Evolutionary conservation across 2,797 vertebrate genomes (phyloP), one percentile per base, ranked within the genome.

Genomic region (Crotalus adamanteus): DNA sequence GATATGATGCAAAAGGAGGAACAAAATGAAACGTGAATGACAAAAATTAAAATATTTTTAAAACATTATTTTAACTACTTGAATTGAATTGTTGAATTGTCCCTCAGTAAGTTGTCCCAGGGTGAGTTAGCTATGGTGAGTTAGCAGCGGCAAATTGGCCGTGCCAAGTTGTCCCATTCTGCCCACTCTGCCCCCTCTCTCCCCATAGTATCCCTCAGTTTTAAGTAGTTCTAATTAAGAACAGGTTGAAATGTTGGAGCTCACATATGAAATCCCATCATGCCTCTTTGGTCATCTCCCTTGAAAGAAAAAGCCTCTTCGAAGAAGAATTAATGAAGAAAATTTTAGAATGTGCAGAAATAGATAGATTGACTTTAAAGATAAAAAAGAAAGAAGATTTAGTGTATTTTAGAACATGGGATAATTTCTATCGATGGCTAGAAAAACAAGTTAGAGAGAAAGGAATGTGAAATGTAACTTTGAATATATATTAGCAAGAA

Each of bases 251-350:
- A 26, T 16, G 31, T n/a, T 92, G 37, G 28, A 47, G 65, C 20
- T 56, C 22, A 9, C 7, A 92, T 89, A 92, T 95, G 94, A 95
- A 57, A 89, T 96, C 95, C 93, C 93, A 94, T 93, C 96, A 91
- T 95, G 85, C 92, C 94, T 63, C 93, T 93, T 95, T 95, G 94
- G 95, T 96, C 95, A 96, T 69, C 92, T 91, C 93, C 95, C 95
- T 93, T 94, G 95, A 95, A 94, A 95, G 93, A 93, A 25, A 37
- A 97, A 98, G 98, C 97, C 97, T 98, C 97, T 97, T 95, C 51
- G 0, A 53, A 53, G 51, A 53, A 53, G 51, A 53, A 53, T 53
- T 53, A 53, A 53, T 53, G 9, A 53, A 53, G 51, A 53, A 53
- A 53, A 53, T 53, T 53, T 53, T 53, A 53, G 51, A 53, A 8